Percentiles rank a stretch among this genome's conserved stretches.
Evolutionary conservation across 2,888 invertebrate genomes (phyloP).

Genomic region (Ptilodon capucinus): DNA sequence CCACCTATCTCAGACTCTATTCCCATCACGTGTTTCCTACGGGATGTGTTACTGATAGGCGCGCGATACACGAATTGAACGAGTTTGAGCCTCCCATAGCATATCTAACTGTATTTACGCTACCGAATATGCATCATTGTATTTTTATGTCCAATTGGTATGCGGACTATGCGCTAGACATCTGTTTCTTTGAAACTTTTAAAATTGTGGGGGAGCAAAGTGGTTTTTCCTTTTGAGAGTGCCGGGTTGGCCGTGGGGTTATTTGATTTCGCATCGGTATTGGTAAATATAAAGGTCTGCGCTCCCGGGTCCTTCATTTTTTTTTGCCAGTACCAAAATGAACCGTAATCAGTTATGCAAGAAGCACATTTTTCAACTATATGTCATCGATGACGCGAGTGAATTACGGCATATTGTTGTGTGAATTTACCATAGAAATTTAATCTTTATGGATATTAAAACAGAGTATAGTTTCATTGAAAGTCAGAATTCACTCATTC

Average conservation of each 20-base stretch:
- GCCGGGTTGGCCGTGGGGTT: slow-evolving; percentile 21
- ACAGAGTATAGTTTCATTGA: too few species aligned
- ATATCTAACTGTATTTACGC: slow-evolving; percentile 59
- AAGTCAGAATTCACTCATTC: too few species aligned
- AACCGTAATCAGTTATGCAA: too few species aligned
- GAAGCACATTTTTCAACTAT: too few species aligned
- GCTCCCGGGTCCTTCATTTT: too few species aligned
- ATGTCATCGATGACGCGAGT: too few species aligned
- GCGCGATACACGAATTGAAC: slow-evolving; percentile 51
- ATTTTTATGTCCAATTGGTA: slow-evolving; percentile 68
- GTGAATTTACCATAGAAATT: too few species aligned
- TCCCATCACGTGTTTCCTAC: slow-evolving; percentile 72
- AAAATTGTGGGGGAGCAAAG: slow-evolving; percentile 61
- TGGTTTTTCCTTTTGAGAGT: slow-evolving; percentile 37
- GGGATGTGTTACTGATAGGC: slow-evolving; percentile 69
- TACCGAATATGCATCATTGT: slow-evolving; percentile 69
- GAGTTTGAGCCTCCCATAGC: slow-evolving; percentile 44
- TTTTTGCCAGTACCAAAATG: too few species aligned
- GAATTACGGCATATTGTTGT: too few species aligned
- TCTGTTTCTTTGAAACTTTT: slow-evolving; percentile 71
- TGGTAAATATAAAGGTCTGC: too few species aligned
- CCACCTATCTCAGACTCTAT: slow-evolving; percentile 34
- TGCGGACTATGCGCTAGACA: slow-evolving; percentile 65
- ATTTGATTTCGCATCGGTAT: slow-evolving; percentile 34
- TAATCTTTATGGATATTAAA: too few species aligned